These are phyloP conservation scores for Elmis aenea DNA, from an alignment of 2,888 invertebrate genomes.

Conservation along the genomic window DNA sequence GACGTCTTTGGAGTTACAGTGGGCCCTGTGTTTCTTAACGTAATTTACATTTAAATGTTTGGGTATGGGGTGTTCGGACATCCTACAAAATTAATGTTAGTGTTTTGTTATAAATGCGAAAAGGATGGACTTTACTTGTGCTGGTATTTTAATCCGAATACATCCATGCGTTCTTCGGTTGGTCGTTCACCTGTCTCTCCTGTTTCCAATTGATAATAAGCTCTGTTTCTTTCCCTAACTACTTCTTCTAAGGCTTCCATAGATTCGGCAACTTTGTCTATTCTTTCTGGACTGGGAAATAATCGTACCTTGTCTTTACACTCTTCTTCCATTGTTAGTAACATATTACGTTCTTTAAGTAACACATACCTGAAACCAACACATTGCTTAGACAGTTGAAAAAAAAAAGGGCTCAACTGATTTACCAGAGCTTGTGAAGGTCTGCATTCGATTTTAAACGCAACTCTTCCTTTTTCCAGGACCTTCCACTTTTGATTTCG, in stretches of 20 bases:
- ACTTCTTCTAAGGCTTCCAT: constrained; percentile 92
- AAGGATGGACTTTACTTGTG: neutral
- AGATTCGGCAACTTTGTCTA: constrained; percentile 90
- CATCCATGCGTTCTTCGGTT: constrained; percentile 52
- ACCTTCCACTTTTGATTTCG: constrained; percentile 74
- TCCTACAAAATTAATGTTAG: constrained; percentile 33
- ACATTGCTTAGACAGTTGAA: neutral
- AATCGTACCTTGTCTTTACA: constrained; percentile 59
- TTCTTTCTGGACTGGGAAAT: constrained; percentile 88
- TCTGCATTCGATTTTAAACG: constrained; percentile 92
- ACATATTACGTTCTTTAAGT: constrained; percentile 95
- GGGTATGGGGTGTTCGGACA: constrained; percentile 62
- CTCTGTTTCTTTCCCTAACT: constrained; percentile 85
- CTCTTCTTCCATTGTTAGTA: constrained; percentile 91
- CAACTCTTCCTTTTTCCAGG: constrained; percentile 87
- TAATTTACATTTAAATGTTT: constrained; percentile 62
- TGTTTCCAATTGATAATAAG: constrained; percentile 85
- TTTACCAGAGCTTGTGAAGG: constrained; percentile 93
- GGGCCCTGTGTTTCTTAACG: constrained; percentile 52
- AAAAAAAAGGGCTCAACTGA: neutral
- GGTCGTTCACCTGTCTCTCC: constrained; percentile 80
- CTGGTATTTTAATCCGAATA: constrained; percentile 57
- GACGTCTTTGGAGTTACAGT: constrained; percentile 58
- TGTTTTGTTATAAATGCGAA: constrained; percentile 1
- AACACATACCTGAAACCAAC: constrained; percentile 62